These are phyloP conservation scores for Trachelus tabidus DNA, from an alignment of 2,888 invertebrate species.

Conservation along the genomic window DNA sequence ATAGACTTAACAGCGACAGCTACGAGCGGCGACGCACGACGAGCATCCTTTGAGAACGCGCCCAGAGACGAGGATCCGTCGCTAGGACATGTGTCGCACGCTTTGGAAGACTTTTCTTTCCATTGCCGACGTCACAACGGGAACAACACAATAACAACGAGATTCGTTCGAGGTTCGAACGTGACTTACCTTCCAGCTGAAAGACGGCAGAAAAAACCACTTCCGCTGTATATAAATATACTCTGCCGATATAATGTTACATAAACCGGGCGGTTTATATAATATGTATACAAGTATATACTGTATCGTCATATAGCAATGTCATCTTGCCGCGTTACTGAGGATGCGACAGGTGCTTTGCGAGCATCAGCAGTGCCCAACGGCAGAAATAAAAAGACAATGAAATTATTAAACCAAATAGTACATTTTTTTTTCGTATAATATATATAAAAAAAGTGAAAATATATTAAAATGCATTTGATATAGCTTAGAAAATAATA, in stretches of 20 bases:
- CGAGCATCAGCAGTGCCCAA: slow-evolving; percentile 25
- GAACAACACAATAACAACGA: slow-evolving; percentile 37
- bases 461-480: slow-evolving; percentile 66
- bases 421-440: slow-evolving; percentile 65
- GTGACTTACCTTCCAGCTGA: slow-evolving; percentile 62
- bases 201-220: slow-evolving; percentile 29
- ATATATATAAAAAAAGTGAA: slow-evolving; percentile 50
- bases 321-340: slow-evolving; percentile 10
- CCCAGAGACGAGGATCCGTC: background rate
- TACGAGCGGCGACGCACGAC: background rate
- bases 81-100: background rate
- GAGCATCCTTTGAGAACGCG: background rate
- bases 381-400: slow-evolving; percentile 54
- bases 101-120: slow-evolving; percentile 32
- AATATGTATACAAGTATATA: background rate
- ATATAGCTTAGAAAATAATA: slow-evolving; percentile 22
- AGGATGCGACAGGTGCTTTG: slow-evolving; percentile 55
- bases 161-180: slow-evolving; percentile 33
- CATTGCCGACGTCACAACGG: slow-evolving; percentile 43
- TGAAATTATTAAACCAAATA: slow-evolving; percentile 65
- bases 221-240: background rate
- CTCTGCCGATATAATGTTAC: slow-evolving; percentile 5
- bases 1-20: background rate
- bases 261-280: slow-evolving; percentile 10
- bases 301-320: background rate